phyloP scores from a whole-genome alignment of 1,140 invertebrate genomes.

The Drosophila setifemur region DNA sequence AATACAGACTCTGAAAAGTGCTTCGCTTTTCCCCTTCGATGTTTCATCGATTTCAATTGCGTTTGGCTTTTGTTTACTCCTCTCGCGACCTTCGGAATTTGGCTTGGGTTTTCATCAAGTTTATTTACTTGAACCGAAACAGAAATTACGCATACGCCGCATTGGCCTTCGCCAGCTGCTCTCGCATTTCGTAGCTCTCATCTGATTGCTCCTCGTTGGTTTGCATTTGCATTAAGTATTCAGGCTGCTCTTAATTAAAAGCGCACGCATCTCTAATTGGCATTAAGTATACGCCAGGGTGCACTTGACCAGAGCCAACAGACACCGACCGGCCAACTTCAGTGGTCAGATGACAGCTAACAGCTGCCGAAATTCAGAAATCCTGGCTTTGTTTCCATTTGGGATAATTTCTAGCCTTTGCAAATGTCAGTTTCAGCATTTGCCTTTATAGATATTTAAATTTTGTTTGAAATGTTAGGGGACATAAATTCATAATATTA shows the following conservation, averaged over 20 bases:
- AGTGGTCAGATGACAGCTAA: neutral
- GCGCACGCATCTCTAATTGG: slow-evolving; percentile 46
- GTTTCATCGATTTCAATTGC: slow-evolving; percentile 57
- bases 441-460: too few relatives aligned
- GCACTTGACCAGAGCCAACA: slow-evolving; percentile 23
- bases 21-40: slow-evolving; percentile 33
- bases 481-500: too few relatives aligned
- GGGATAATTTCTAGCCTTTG: too few relatives aligned
- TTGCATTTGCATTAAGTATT: slow-evolving; percentile 31
- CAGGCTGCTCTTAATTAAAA: slow-evolving; percentile 21
- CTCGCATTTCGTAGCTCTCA: neutral
- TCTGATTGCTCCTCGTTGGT: neutral
- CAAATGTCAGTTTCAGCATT: too few relatives aligned
- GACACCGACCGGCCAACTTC: slow-evolving; percentile 1
- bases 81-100: slow-evolving; percentile 53
- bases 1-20: slow-evolving; percentile 20
- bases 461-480: too few relatives aligned
- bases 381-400: slow-evolving; percentile 19
- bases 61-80: slow-evolving; percentile 26
- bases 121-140: slow-evolving; percentile 67
- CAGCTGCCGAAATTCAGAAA: too few relatives aligned
- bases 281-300: slow-evolving; percentile 62
- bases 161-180: slow-evolving; percentile 28
- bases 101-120: slow-evolving; percentile 50
- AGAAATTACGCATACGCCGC: slow-evolving; percentile 65